Base-by-base conservation (phyloP, 2,113 vertebrate genomes). In the Mastomys coucha region DNA sequence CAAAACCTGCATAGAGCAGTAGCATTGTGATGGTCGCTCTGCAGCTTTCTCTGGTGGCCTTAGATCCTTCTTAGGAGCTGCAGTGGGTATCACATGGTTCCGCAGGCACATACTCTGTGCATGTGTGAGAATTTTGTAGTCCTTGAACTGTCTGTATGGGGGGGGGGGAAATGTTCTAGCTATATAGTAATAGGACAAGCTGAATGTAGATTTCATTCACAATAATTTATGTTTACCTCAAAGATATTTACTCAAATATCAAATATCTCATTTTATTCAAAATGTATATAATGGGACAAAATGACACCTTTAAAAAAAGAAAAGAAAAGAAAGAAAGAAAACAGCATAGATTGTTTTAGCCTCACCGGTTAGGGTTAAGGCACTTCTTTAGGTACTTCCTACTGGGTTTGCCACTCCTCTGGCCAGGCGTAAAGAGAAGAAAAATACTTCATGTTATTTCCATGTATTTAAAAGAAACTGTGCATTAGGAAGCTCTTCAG, bases 211-310 rank as follows among this genome's bases (percentile, higher is more conserved):
- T 84, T 84, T 94, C 24, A 3, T 69, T 91, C 92, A 69, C 94
- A 84, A 87, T 56, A 45, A 85, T 82, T 85, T 70, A 11, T 82
- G 31, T 72, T 88, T 36, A 69, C 45, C 16, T 12, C 26, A 42
- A 91, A 87, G 12, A 76, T 49, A 49, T 78, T 96, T 92, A 84
- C 75, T 88, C 87, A 94, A 49, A 84, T 89, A 75, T 88, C 87
- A 94, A 49, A 84, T 89, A 75, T 22, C 39, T 92, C 49, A 51
- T 69, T 93, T 63, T 7, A 49, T 91, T 91, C 60, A 86, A 89
- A 76, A 91, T 78, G 73, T 67, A 8, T 33, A 39, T 26, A 80
- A 0, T 63, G 17, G 45, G 65, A 33, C 56, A 51, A 39, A 63
- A 49, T 24, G 89, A 45, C 20, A 80, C 4, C n/a, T 11, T 75